Evolutionary conservation across 2,888 invertebrate species (phyloP).

Genomic region (Diarsia dahlii): DNA sequence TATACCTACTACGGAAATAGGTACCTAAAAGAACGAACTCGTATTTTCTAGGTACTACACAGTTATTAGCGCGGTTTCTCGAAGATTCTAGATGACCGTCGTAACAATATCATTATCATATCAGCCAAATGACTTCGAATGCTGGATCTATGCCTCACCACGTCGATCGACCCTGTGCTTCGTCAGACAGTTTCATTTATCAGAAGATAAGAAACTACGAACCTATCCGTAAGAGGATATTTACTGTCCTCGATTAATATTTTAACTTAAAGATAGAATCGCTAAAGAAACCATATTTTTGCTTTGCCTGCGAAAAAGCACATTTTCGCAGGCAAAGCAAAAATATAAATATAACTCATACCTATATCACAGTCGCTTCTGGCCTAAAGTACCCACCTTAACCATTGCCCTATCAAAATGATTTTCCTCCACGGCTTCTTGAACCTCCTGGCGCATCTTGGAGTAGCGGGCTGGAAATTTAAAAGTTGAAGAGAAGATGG

Average conservation of each 20-base stretch:
- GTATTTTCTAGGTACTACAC: no score
- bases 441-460: constrained; percentile 60
- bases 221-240: neutral
- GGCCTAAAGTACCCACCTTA: constrained; percentile 6
- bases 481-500: neutral
- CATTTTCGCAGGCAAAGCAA: no score
- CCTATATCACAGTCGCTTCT: neutral
- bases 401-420: constrained; percentile 66
- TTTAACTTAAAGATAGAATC: neutral
- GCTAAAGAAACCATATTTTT: neutral
- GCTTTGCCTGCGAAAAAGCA: neutral
- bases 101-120: neutral
- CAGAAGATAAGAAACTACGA: no score
- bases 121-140: no score
- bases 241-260: neutral
- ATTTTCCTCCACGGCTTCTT: constrained; percentile 57
- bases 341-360: neutral
- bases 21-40: no score
- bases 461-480: constrained; percentile 57
- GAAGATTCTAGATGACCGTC: no score
- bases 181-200: no score
- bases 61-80: no score
- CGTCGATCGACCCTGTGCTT: no score
- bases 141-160: no score
- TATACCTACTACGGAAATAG: no score